Evolutionary conservation across 1,140 invertebrate species (phyloP), one percentile per base, ranked within the genome.

Genomic region (Stegodyphus mimosarum): DNA sequence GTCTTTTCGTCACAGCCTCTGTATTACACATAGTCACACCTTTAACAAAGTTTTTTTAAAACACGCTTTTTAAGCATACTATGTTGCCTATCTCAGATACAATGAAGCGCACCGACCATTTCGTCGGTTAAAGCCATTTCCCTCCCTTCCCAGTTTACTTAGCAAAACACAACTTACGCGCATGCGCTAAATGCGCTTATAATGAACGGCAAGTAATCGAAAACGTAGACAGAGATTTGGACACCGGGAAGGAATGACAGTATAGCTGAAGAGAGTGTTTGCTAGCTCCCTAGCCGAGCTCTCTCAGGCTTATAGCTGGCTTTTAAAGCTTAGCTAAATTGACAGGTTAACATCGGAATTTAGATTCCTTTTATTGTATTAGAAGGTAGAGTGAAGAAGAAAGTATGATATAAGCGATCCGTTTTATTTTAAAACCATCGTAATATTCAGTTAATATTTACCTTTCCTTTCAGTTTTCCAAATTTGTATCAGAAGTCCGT

Each of bases 281-380:
- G 77, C 67, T 71, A 80, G 77, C 67, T 80, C 67, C 67, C 67
- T 50, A 80, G 77, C 77, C 69, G 76, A 67, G 76, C 76, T 78
- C 55, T 78, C 33, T 71, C 33, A 80, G 67, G 69, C 77, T 71
- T 51, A 79, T 79, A 80, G 77, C 77, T 18, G n/a, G 77, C 77
- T 80, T 80, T 71, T 49, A 48, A 69, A 80, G 77, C 77, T 71
- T 80, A 63, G 77, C 77, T 80, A 80, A 71, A 71, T 80, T 55
- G 77, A 69, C 17, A 67, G 77, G 77, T 80, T 80, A 80, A 55
- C 77, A 80, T 80, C 77, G 77, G 77, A 49, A 51, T 70, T 17
- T 71, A 71, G 67, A 71, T 71, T 48, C 48, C 7, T 76, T 50
- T 55, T 77, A 60, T 2, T 60, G 15, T 60, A 33, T 33, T 33